Evolutionary conservation across 2,113 vertebrate species (phyloP), one percentile per base, ranked within the genome.

Genomic region (Psittacula cyanocephala): DNA sequence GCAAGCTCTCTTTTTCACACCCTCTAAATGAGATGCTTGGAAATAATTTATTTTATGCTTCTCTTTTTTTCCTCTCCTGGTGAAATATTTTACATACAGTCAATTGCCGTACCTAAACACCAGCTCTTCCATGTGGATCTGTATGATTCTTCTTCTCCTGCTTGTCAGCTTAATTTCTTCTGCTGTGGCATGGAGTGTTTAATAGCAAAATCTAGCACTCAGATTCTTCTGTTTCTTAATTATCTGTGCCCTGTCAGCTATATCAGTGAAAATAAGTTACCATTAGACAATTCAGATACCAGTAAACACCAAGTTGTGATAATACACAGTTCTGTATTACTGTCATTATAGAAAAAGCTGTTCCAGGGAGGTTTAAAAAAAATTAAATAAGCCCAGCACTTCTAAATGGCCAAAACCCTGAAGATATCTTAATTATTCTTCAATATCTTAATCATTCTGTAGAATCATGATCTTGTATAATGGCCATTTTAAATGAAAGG

Each of bases 401-500:
- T 95, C 81, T 79, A 94, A 97, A 76, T 91, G 65, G 28, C 72
- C 20, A 68, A 96, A 92, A 95, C 46, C 17, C 89, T 91, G 90
- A 84, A 94, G 92, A 62, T 74, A 93, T 41, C 82, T 93, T 91
- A 96, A 95, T 96, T 95, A 91, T 96, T 96, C 94, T 97, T 90
- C 86, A 96, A 95, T 91, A 97, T 86, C 78, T 95, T 96, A 96
- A 96, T 96, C 78, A 96, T 96, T 93, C 52, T 35, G 44, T 93
- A 91, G 94, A 96, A 95, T 96, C 86, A 95, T 72, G 53, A 95
- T 94, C 65, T 95, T 84, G 72, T 60, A 71, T 78, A 97, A 97
- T 74, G 70, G 83, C 19, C 62, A 93, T 93, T 95, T 96, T 91
- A 95, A 95, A 96, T 91, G 93, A 96, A 97, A 97, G 93, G 83